phyloP scores from a whole-genome alignment of 2,113 vertebrate species.

The Aleadryas rufinucha region DNA sequence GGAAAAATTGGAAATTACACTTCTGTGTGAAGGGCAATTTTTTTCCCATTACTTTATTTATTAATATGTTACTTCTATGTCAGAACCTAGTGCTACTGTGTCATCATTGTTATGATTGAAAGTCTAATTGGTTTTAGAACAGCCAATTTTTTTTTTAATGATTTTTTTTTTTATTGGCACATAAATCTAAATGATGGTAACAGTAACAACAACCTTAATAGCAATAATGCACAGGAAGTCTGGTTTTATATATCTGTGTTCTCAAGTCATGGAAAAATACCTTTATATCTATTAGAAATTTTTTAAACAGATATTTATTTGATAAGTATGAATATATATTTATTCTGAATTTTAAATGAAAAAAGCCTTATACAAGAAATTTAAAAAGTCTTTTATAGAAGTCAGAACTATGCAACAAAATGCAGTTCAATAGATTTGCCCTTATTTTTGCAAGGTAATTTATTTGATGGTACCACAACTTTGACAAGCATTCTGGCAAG shows the following conservation, averaged over 20 bases:
- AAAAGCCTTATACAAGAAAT: background rate
- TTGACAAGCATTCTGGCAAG: background rate
- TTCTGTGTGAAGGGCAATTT: background rate
- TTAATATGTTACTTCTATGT: background rate
- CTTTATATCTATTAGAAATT: background rate
- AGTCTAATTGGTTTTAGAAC: background rate
- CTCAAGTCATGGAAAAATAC: background rate
- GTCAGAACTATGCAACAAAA: background rate
- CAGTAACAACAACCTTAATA: background rate
- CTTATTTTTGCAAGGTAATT: background rate
- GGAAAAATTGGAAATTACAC: background rate
- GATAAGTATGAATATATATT: background rate
- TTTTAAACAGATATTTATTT: background rate
- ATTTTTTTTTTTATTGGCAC: background rate
- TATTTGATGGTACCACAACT: background rate
- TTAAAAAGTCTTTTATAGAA: background rate
- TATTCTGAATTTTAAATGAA: background rate
- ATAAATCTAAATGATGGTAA: background rate
- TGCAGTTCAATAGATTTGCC: background rate
- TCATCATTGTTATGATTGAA: background rate
- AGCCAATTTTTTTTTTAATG: background rate
- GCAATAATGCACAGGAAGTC: background rate
- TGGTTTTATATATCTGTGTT: background rate
- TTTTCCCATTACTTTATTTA: background rate
- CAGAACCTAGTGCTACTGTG: background rate